A percentile compares a stretch with the other conserved stretches of the same genome.
phyloP scores from a whole-genome alignment of 1,140 invertebrate species.

The Penaeus indicus region DNA sequence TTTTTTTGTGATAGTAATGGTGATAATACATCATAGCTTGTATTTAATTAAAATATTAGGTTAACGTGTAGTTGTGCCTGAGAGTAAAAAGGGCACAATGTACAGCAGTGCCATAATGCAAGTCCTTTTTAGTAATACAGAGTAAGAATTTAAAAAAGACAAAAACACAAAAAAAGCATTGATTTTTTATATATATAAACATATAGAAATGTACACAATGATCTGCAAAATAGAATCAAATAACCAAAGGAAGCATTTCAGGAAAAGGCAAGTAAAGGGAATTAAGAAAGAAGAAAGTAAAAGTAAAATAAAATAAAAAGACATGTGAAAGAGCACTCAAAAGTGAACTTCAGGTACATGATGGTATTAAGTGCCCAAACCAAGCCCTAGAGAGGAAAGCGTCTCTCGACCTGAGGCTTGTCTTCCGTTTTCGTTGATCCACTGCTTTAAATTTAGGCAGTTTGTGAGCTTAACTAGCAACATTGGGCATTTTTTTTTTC shows the following conservation, averaged over 20 bases:
- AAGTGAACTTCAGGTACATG: no score
- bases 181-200: background rate
- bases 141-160: background rate
- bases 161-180: background rate
- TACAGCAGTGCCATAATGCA: conserved; percentile 17
- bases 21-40: conserved; percentile 27
- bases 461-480: conserved; percentile 7
- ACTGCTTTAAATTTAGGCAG: conserved; percentile 11
- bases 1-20: conserved; percentile 26
- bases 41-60: background rate
- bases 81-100: background rate
- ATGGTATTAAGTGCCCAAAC: background rate
- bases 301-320: no score
- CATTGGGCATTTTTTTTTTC: no score
- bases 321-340: no score
- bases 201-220: no score
- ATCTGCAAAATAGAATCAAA: no score
- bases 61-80: conserved; percentile 1
- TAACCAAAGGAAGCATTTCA: no score
- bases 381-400: background rate
- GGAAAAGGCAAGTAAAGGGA: no score
- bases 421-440: conserved; percentile 18
- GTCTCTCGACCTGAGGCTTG: conserved; percentile 9
- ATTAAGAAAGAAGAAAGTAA: no score
- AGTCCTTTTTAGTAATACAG: background rate